Evolutionary conservation across 2,888 invertebrate genomes (phyloP), one percentile per base, ranked within the genome.

Genomic region (Amphimallon solstitiale): DNA sequence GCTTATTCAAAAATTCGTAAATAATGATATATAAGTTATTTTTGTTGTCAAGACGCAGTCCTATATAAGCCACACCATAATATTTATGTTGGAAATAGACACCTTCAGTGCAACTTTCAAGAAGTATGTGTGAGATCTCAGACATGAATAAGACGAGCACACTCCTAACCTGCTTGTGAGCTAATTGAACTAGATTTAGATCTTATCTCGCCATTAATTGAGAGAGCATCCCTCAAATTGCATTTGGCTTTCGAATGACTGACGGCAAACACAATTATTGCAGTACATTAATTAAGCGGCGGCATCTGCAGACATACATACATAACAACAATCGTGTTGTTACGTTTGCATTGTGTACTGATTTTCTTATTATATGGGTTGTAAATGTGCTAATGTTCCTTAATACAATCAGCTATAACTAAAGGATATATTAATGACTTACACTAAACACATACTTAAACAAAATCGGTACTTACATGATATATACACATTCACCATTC

Each of bases 221-320:
- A 62, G 54, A 49, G 66, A 66, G 65, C 61, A 64, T 37, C 63
- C 21, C 52, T 51, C 59, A 68, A 68, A 70, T 70, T 70, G 66
- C 68, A 64, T 67, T 70, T 70, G 67, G 66, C 51, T 67, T 70
- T 66, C 66, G 48, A 66, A 68, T 67, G 66, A 65, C 63, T 65
- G 63, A 59, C 66, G 68, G 65, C 67, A 67, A 70, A 67, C 68
- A 56, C 56, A 68, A 70, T 70, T 70, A 68, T 67, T 60, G 63
- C 37, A 62, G 65, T 59, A 65, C 67, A 65, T 65, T 66, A 67
- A 68, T 70, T 70, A 68, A 62, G 49, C 19, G 40, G 38, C n/a
- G 49, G 49, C 17, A 29, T 59, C 52, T 38, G 23, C 23, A 21
- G 21, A 9, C 21, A 46, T 9, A 48, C 48, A 48, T 48, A 48